These are phyloP conservation scores for Heliconius melpomene DNA, from an alignment of 1,140 invertebrate species.

Conservation along the genomic window DNA sequence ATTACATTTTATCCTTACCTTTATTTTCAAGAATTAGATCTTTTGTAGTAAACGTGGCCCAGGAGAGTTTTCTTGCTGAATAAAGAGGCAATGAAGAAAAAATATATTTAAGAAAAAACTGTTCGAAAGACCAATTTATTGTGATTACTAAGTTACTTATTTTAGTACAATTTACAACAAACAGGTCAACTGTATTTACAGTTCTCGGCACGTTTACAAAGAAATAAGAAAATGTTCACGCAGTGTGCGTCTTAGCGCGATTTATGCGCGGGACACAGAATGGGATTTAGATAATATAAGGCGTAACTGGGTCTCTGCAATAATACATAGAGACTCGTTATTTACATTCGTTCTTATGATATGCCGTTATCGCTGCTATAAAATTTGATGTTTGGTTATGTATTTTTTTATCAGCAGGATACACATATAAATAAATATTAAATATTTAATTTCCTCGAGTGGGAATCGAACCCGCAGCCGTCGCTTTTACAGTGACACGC, in stretches of 20 bases:
- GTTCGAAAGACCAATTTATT: neutral
- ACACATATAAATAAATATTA: too few relatives aligned
- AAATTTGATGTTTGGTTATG: neutral
- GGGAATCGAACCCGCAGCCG: too few relatives aligned
- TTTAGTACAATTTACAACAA: slow-evolving; percentile 33
- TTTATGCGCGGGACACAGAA: slow-evolving; percentile 76
- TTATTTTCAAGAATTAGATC: neutral
- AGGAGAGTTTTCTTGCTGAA: neutral
- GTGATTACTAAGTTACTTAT: slow-evolving; percentile 2
- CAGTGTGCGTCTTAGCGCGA: slow-evolving; percentile 71
- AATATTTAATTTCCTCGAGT: too few relatives aligned
- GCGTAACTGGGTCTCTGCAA: slow-evolving; percentile 12
- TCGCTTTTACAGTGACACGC: too few relatives aligned
- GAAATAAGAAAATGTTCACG: slow-evolving; percentile 77
- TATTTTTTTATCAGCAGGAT: too few relatives aligned
- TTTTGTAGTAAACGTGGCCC: neutral
- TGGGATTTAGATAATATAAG: slow-evolving; percentile 77
- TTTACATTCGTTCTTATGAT: slow-evolving; percentile 48
- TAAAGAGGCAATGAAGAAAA: slow-evolving; percentile 8
- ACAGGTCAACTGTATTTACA: slow-evolving; percentile 60
- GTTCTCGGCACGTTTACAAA: slow-evolving; percentile 74
- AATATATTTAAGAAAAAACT: neutral
- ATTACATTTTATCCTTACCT: neutral
- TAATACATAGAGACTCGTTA: slow-evolving; percentile 36
- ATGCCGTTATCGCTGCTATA: slow-evolving; percentile 9